Evolutionary conservation across 2,888 invertebrate genomes (phyloP).

Genomic region (Odiellus spinosus): DNA sequence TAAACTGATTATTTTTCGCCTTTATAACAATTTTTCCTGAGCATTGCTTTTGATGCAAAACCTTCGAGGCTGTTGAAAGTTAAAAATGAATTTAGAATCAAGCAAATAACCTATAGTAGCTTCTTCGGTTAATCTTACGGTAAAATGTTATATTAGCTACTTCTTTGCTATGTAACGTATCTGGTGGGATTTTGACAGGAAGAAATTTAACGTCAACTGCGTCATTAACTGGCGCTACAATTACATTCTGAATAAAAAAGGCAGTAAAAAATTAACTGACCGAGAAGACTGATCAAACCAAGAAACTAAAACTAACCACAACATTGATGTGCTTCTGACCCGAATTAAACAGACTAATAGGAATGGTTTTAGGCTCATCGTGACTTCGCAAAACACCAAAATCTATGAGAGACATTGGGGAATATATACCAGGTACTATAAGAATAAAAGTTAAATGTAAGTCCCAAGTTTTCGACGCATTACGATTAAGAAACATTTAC

Average conservation of each 20-base stretch:
- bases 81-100: too few relatives aligned
- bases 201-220: constrained; percentile 47
- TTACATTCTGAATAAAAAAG: constrained; percentile 31
- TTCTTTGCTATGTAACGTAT: constrained; percentile 41
- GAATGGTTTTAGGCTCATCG: constrained; percentile 41
- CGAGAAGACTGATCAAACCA: too few relatives aligned
- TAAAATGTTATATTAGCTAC: constrained; percentile 52
- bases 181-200: constrained; percentile 48
- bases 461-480: constrained; percentile 2
- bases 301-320: constrained; percentile 40
- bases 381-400: constrained; percentile 66
- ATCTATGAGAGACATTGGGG: constrained; percentile 58
- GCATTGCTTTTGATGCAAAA: constrained; percentile 29
- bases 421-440: constrained; percentile 49
- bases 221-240: constrained; percentile 44
- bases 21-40: constrained; percentile 36
- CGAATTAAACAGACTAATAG: constrained; percentile 50
- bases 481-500: constrained; percentile 20
- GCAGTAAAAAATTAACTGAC: too few relatives aligned
- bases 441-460: background rate
- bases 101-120: too few relatives aligned
- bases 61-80: constrained; percentile 30
- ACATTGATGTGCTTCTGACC: constrained; percentile 49
- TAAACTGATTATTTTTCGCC: constrained; percentile 34
- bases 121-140: constrained; percentile 44